Conservation (phyloP, 2,113 vertebrate genomes). For the Caloenas nicobarica region DNA sequence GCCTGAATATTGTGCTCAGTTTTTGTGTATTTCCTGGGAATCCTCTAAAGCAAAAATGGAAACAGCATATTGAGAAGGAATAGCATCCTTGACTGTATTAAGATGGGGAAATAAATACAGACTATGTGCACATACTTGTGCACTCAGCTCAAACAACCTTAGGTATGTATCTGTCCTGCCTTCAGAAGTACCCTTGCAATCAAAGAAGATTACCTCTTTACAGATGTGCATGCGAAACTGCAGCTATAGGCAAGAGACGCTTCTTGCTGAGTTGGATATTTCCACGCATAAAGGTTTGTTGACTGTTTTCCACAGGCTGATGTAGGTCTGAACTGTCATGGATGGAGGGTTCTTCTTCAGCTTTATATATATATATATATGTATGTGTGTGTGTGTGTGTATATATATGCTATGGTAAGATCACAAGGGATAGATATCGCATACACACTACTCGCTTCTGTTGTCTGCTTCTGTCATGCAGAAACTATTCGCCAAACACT, state of each 20-base stretch:
- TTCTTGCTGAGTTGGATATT: neutral
- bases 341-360: neutral
- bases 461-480: neutral
- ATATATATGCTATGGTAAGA: neutral
- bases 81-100: neutral
- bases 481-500: neutral
- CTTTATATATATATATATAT: neutral
- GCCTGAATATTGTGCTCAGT: neutral
- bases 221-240: neutral
- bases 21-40: slow-evolving; percentile 19
- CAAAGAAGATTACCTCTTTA: neutral
- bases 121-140: no score
- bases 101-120: neutral
- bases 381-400: no score
- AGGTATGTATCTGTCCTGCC: neutral
- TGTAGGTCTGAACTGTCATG: neutral
- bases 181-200: neutral
- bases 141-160: neutral
- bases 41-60: slow-evolving; percentile 33
- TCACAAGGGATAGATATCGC: neutral
- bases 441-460: rapidly evolving
- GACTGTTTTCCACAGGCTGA: rapidly evolving
- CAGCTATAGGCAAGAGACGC: neutral
- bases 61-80: neutral
- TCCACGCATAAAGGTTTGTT: neutral